phyloP scores from a whole-genome alignment of 1,140 invertebrate species.

The Archegozetes longisetosus region DNA sequence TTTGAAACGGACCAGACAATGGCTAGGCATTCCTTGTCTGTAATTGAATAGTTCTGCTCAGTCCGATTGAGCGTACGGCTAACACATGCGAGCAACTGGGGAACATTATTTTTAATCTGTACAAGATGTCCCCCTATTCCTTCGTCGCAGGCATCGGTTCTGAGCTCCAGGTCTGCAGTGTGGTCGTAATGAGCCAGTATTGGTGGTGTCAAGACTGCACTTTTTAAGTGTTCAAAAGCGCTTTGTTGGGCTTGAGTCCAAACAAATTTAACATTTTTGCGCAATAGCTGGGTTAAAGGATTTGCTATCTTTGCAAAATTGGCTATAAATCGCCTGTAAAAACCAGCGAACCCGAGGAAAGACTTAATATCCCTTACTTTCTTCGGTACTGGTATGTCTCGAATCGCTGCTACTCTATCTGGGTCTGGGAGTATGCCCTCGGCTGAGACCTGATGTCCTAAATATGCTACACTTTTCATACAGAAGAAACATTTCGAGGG shows the following conservation, averaged over 20 bases:
- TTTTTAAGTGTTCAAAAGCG: conserved; percentile 30
- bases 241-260: conserved; percentile 18
- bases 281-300: conserved; percentile 17
- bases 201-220: conserved; percentile 20
- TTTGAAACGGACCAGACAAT: conserved; percentile 20
- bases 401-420: no score
- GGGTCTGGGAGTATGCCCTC: no score
- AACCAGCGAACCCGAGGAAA: no score
- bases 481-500: no score
- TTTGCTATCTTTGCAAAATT: conserved; percentile 17
- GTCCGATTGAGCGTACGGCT: conserved; percentile 13
- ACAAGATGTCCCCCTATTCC: conserved; percentile 17
- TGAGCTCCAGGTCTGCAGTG: conserved; percentile 16
- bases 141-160: conserved; percentile 16
- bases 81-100: conserved; percentile 14
- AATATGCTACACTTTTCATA: no score
- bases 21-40: conserved; percentile 21
- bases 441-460: no score
- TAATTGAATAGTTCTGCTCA: conserved; percentile 18
- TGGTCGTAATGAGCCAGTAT: conserved; percentile 2
- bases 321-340: conserved; percentile 18
- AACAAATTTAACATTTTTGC: conserved; percentile 18
- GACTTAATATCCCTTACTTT: no score
- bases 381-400: no score
- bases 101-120: conserved; percentile 4